Base-by-base conservation (phyloP, 2,797 vertebrate genomes). In the Enteromius anoplus region DNA sequence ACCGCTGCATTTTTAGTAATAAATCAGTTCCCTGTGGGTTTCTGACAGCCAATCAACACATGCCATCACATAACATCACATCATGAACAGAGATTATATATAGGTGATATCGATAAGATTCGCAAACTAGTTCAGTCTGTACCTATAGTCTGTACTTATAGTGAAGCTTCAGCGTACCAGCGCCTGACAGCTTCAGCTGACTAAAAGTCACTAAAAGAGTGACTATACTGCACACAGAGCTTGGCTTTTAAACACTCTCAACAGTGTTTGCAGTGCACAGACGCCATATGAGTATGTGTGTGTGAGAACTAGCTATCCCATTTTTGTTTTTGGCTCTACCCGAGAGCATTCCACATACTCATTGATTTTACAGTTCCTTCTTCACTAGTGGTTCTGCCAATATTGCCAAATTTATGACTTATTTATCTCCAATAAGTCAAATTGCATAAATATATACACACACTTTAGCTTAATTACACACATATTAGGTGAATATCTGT, bases 141-240 rank as follows among this genome's bases (percentile, higher is more conserved):
- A 76, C 86, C 69, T 51, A 4, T 32, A n/a, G n/a, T n/a, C n/a
- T n/a, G n/a, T n/a, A n/a, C n/a, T 85, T n/a, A 89, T 84, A 76
- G 51, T 76, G 23, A 83, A 40, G 34, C 68, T 45, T 78, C 55
- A 78, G 62, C 66, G 77, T 70, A 51, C 66, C 45, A 40, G 19
- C 71, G 66, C 55, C 82, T 47, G 84, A 89, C 78, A 84, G 75
- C 80, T 15, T 62, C 85, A 86, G 86, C 89, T 85, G 78, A 78
- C 26, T 26, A 26, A 26, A 26, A 26, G 26, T 26, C 26, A 26
- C 88, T 94, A 90, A 93, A 93, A 89, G 92, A 91, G 81, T 87
- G 91, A 89, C 89, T 93, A 90, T 92, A 68, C 88, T 86, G 49
- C 70, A 92, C 88, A 95, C 93, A 94, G 93, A 93, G 93, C 91